Percentiles rank a stretch among this genome's conserved stretches.
Conservation (phyloP, 1,140 invertebrate species). For the Calliopsis andreniformis region DNA sequence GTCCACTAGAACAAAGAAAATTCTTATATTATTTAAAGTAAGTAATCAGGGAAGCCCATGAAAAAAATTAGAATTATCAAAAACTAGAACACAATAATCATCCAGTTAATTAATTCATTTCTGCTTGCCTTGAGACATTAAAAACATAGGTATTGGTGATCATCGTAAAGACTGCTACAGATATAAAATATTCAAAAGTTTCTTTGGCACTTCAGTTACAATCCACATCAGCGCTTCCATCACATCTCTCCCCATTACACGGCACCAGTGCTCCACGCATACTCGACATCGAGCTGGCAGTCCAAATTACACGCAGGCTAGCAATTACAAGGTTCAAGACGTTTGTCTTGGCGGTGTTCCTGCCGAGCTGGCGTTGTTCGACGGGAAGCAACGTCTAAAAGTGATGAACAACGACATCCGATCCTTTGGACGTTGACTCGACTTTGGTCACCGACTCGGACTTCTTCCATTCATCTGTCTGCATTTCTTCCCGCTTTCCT, state of each 20-base stretch:
- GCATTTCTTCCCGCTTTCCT: slow-evolving; percentile 4
- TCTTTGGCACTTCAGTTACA: too few relatives aligned
- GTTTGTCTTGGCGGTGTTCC: slow-evolving; percentile 53
- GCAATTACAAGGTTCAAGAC: slow-evolving; percentile 62
- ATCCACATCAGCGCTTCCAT: slow-evolving; percentile 23
- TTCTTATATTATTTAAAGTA: too few relatives aligned
- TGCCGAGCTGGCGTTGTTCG: slow-evolving; percentile 40
- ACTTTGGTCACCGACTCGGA: slow-evolving; percentile 14
- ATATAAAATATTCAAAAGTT: too few relatives aligned
- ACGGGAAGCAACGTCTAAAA: slow-evolving; percentile 48
- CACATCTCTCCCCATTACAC: slow-evolving; percentile 27
- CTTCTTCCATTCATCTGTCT: slow-evolving; percentile 1
- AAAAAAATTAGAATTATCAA: too few relatives aligned
- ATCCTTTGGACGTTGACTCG: slow-evolving; percentile 40
- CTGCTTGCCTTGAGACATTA: too few relatives aligned
- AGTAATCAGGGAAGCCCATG: too few relatives aligned
- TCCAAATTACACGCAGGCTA: slow-evolving; percentile 53
- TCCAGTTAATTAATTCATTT: too few relatives aligned
- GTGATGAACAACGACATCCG: slow-evolving; percentile 34
- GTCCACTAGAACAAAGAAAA: too few relatives aligned
- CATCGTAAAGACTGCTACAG: too few relatives aligned
- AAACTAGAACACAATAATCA: too few relatives aligned
- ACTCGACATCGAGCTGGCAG: slow-evolving; percentile 16
- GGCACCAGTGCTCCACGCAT: neutral
- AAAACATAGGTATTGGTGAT: too few relatives aligned